Base-by-base conservation (phyloP, 1,140 invertebrate species). In the Brachionus calyciflorus region DNA sequence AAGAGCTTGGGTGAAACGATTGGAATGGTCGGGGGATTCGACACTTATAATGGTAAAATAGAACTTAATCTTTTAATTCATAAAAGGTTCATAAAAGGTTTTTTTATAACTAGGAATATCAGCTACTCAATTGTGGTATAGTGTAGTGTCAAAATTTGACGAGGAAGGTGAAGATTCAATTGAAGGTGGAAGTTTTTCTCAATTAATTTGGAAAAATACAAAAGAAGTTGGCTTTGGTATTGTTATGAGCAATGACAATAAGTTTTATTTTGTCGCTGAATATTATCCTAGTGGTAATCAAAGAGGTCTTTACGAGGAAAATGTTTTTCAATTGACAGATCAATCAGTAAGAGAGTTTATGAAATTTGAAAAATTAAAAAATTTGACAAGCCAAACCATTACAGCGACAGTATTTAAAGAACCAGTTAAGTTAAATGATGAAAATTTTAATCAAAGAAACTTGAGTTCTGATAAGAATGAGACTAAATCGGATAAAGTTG, bases 171-270 rank as follows among this genome's bases (percentile, higher is more conserved):
- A 91, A 81, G 85, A 89, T 0, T 88, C 90, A 82, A 86, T 90
- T 40, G 84, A 91, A 3, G 91, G 91, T 81, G 92, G 91, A 80
- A 91, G 94, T 82, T 95, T 94, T 83, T 93, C 92, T 0, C 93
- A 95, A 85, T 86, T 96, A 81, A 90, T 95, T n/a, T 96, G 93
- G 93, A 89, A 89, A 28, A 88, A 85, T 5, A 91, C 90, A 6
- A 88, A 88, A 49, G 88, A 90, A 80, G 89, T 94, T 80, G 93
- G 93, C 0, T 88, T 94, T 4, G 92, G 92, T 14, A 91, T 91
- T 82, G 91, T 91, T 0, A 87, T 89, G 49, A 90, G 89, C 24
- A 85, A 89, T 7, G 89, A 89, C 6, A 91, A 91, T 7, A 82
- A 81, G 44, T 80, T 80, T 30, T 81, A 83, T 40, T 91, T 93